phyloP scores from a whole-genome alignment of 2,113 vertebrate species.

The Oceanites oceanicus region DNA sequence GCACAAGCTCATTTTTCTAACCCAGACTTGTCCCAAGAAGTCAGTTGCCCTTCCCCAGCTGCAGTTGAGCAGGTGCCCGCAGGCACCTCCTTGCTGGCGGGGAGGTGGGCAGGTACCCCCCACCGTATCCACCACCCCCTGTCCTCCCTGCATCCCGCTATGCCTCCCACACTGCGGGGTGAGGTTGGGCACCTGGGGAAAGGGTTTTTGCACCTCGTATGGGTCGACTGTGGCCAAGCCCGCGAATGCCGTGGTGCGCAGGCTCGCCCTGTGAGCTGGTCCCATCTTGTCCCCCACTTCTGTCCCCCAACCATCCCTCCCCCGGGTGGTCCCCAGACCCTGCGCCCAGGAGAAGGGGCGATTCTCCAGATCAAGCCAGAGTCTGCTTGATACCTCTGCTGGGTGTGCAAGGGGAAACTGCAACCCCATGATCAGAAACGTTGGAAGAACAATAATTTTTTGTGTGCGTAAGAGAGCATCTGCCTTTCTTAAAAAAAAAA shows the following conservation, averaged over 20 bases:
- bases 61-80: not conserved
- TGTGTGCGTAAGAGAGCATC: not conserved
- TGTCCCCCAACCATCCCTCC: not conserved
- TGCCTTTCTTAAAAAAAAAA: not conserved
- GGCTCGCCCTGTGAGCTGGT: rapidly evolving
- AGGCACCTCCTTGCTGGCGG: not conserved
- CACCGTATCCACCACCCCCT: not conserved
- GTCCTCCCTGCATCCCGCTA: not conserved
- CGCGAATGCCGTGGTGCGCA: not conserved
- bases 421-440: not conserved
- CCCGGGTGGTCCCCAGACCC: not conserved
- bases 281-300: not conserved
- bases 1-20: not conserved
- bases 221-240: not conserved
- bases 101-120: not conserved
- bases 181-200: not conserved
- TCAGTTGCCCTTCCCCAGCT: not conserved
- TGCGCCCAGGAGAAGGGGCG: not conserved
- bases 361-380: not conserved
- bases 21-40: not conserved
- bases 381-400: not conserved
- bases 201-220: rapidly evolving
- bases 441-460: not conserved
- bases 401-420: not conserved
- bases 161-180: rapidly evolving